Evolutionary conservation across 2,888 invertebrate species (phyloP).

Genomic region (Troilus luridus): DNA sequence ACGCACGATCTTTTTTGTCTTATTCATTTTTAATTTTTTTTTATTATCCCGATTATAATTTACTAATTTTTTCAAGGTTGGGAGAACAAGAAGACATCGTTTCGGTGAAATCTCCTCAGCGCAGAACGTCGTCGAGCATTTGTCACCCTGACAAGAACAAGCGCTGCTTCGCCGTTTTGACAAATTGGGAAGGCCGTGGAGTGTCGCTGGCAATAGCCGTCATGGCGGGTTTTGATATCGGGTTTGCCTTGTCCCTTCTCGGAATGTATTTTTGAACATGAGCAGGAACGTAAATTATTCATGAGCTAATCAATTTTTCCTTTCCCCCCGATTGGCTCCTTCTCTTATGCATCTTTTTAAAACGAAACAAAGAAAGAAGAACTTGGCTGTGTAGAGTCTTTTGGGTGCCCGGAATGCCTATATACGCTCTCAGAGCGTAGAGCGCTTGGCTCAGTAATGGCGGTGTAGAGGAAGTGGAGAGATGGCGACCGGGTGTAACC

Average conservation of each 20-base stretch:
- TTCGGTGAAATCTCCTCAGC: neutral
- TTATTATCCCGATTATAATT: neutral
- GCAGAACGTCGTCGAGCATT: slow-evolving; percentile 5
- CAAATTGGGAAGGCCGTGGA: slow-evolving; percentile 6
- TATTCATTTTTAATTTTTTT: neutral
- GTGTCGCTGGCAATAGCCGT: neutral
- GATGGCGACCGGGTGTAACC: neutral
- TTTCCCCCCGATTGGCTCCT: neutral
- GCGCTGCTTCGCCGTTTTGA: slow-evolving; percentile 18
- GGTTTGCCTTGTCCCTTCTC: neutral
- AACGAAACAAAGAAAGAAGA: neutral
- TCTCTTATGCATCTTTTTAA: neutral
- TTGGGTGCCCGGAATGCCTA: neutral
- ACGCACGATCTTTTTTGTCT: neutral
- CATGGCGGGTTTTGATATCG: neutral
- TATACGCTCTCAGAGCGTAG: neutral
- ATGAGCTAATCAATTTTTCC: neutral
- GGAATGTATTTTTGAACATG: neutral
- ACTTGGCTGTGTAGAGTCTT: neutral
- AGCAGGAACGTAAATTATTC: neutral
- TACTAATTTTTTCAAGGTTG: neutral
- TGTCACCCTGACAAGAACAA: slow-evolving; percentile 28
- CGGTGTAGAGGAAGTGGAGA: slow-evolving; percentile 5
- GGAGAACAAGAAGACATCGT: slow-evolving; percentile 2
- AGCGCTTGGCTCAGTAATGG: neutral